Percentiles rank a stretch among this genome's conserved stretches.
These are phyloP conservation scores for Schizotus pectinicornis DNA, from an alignment of 2,888 invertebrate genomes.

Conservation along the genomic window DNA sequence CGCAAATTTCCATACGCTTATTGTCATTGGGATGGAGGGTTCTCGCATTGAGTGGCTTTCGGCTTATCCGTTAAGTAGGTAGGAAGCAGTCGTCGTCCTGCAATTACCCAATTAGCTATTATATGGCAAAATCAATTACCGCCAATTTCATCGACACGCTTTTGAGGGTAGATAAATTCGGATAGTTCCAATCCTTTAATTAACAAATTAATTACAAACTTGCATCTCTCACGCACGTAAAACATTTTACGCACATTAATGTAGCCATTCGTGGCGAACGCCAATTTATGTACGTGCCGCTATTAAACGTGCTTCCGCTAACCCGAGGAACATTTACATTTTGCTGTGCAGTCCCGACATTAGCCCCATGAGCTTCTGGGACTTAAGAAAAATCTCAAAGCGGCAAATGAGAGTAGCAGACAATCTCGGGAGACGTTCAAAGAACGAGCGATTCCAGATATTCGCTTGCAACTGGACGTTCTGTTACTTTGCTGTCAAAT, in stretches of 20 bases:
- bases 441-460: conserved; percentile 17
- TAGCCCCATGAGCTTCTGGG: conserved; percentile 21
- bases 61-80: too few species aligned
- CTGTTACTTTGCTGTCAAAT: conserved; percentile 16
- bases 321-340: conserved; percentile 17
- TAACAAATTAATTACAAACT: conserved; percentile 25
- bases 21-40: too few species aligned
- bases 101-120: too few species aligned
- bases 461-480: conserved; percentile 25
- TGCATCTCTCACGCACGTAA: conserved; percentile 19
- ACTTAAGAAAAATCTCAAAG: conserved; percentile 28
- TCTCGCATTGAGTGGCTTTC: too few species aligned
- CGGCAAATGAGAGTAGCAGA: conserved; percentile 27
- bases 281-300: conserved; percentile 19
- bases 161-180: conserved; percentile 6
- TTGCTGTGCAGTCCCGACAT: conserved; percentile 21
- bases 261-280: conserved; percentile 10
- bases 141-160: conserved; percentile 11
- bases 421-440: conserved; percentile 25
- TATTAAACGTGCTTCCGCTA: conserved; percentile 12
- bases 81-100: too few species aligned
- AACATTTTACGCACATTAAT: conserved; percentile 9
- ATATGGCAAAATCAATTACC: conserved; percentile 14
- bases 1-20: too few species aligned
- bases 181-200: conserved; percentile 22